Percentiles rank a stretch among this genome's conserved stretches.
Evolutionary conservation across 2,113 vertebrate species (phyloP).

Genomic region (Myotis brandtii): DNA sequence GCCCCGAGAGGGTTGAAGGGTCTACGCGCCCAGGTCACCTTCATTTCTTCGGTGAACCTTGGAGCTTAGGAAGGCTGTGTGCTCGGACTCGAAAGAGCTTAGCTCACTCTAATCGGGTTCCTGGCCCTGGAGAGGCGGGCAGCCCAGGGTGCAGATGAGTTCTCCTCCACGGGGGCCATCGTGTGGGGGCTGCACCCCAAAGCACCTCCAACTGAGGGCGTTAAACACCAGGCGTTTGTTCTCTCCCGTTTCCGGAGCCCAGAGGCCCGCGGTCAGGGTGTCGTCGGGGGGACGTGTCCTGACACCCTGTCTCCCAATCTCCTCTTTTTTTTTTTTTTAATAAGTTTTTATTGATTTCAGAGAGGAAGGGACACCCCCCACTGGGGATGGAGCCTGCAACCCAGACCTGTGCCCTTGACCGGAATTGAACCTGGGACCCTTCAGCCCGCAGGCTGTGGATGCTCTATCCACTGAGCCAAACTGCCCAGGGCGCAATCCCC

Average conservation of each 20-base stretch:
- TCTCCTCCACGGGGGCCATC: background rate
- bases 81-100: background rate
- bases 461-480: no score
- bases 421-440: no score
- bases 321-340: no score
- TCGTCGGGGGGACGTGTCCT: rapidly evolving
- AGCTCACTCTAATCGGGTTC: no score
- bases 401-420: no score
- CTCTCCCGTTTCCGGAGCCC: background rate
- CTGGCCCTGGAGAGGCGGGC: no score
- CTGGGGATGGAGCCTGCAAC: no score
- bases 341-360: no score
- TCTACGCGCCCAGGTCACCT: rapidly evolving
- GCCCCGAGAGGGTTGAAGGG: background rate
- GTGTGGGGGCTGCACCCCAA: rapidly evolving
- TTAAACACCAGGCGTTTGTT: rapidly evolving
- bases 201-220: rapidly evolving
- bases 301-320: background rate
- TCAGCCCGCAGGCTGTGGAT: no score
- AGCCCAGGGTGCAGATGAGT: rapidly evolving
- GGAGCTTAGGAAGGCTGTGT: background rate
- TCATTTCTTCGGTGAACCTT: background rate
- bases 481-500: background rate
- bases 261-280: background rate
- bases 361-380: no score